Base-by-base conservation (phyloP, 2,888 invertebrate genomes). In the Junonia oenone region DNA sequence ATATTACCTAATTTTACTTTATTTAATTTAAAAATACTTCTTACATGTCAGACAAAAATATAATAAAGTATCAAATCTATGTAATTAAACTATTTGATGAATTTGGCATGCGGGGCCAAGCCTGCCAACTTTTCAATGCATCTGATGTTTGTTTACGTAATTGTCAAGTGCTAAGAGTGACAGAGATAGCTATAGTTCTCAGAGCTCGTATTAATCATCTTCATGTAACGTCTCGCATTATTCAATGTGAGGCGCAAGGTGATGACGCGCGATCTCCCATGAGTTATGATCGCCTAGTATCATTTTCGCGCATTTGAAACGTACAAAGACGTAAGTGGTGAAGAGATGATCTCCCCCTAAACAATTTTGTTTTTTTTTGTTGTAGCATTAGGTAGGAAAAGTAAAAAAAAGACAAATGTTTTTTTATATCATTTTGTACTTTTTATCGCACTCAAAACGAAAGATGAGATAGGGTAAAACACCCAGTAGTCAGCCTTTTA, bases 241-340 rank as follows among this genome's bases (percentile, higher is more conserved):
- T 54, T 40, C 40, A 54, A 54, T 52, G 52, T 40, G 38, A 14
- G 37, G 31, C 31, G 31, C 45, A 51, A 51, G 31, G 40, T 47
- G 47, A 54, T 47, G 47, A 31, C 43, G 43, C 22, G 22, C 43
- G 22, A 43, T 43, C 43, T 26, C 47, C 47, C 31, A 29, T 40
- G 47, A 37, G 40, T 51, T 51, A 51, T 55, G 50, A 56, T 47
- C 31, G 46, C 56, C 51, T 56, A 47, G 56, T 56, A 45, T 54
- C 47, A 56, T 51, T 56, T 56, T 56, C 26, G 40, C 40, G 50
- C 26, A 19, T 43, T 43, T n/a, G 13, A 43, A 43, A 26, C 8
- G 13, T 26, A 43, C 26, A 26, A 43, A 43, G 22, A 43, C 43
- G 43, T 43, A 43, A 43, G 43, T 43, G 43, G 15, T 35, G 8